phyloP scores from a whole-genome alignment of 2,113 vertebrate species.

The Syngnathoides biaculeatus region DNA sequence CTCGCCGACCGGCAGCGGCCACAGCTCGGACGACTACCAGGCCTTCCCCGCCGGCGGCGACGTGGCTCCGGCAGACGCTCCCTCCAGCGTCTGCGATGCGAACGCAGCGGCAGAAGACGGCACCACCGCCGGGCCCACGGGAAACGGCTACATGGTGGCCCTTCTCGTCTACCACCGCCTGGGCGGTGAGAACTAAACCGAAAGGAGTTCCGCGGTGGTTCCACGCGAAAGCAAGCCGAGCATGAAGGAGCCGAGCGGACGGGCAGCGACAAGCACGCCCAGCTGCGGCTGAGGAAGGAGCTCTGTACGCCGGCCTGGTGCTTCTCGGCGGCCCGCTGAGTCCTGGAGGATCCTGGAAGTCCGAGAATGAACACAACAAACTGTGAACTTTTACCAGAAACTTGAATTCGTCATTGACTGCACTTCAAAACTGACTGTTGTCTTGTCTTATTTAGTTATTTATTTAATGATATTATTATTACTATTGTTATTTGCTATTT shows the following conservation, averaged over 20 bases:
- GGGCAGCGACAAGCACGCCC: constrained; percentile 12
- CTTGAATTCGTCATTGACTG: constrained; percentile 7
- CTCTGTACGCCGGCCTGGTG: constrained; percentile 11
- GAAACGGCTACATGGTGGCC: constrained; percentile 71
- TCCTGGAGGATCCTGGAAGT: constrained; percentile 11
- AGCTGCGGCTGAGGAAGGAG: constrained; percentile 16
- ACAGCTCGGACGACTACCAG: constrained; percentile 40
- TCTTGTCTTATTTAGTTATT: constrained; percentile 53
- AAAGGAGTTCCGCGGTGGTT: background rate
- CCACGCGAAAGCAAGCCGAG: background rate
- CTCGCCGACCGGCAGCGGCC: constrained; percentile 7
- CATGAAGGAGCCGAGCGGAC: background rate
- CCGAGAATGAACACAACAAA: constrained; percentile 38
- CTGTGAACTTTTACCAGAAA: constrained; percentile 42
- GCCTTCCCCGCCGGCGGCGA: constrained; percentile 51
- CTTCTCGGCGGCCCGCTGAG: background rate
- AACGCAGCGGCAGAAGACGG: constrained; percentile 14
- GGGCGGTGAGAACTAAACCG: constrained; percentile 59
- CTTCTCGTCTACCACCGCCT: constrained; percentile 71
- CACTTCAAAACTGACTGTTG: constrained; percentile 14
- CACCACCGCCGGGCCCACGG: constrained; percentile 43
- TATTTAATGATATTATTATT: constrained; percentile 31
- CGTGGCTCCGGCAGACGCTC: constrained; percentile 19
- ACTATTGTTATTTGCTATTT: constrained; percentile 62
- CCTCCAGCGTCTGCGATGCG: background rate